Evolutionary conservation across 2,113 vertebrate genomes (phyloP), one percentile per base, ranked within the genome.

Genomic region (Atractosteus spatula): DNA sequence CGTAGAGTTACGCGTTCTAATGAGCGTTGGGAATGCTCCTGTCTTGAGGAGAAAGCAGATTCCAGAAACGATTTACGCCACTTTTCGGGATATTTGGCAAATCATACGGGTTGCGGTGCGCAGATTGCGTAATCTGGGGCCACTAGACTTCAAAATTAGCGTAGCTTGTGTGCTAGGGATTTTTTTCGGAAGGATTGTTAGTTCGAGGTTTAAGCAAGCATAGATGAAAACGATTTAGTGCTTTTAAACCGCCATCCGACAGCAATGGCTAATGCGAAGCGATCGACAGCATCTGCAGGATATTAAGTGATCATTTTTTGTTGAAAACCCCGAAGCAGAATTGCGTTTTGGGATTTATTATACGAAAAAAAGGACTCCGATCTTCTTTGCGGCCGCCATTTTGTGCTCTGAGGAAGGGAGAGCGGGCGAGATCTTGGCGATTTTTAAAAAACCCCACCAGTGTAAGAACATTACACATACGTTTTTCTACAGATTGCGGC

Each of bases 361-460:
- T 10, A 10, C 47, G 41, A 57, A 45, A 43, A 72, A n/a, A 71
- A 69, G 76, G 74, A 77, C 70, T 78, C 76, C 44, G 77, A 71
- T 73, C 77, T 73, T 70, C 65, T 29, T 62, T 68, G 65, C 70
- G 70, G 78, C 79, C 82, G 82, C 82, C 82, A 83, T 83, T 83
- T 83, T 83, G 82, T 83, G 78, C 67, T 72, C 68, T 82, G 69
- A 44, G 66, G 67, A 69, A 63, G 56, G 67, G 74, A 64, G 44
- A 71, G 47, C 66, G 55, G 55, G 8, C 55, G 43, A 56, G 72
- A 71, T 72, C 42, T 66, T 62, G 67, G 42, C 7, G 16, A 67
- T 64, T 56, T 45, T 41, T 13, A 65, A 65, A 10, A 41, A 43
- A 12, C 4, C 62, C 41, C 41, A 41, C 47, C 47, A 51, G 47